Evolutionary conservation across 2,113 vertebrate genomes (phyloP), one percentile per base, ranked within the genome.

Genomic region (Penelope pileata): DNA sequence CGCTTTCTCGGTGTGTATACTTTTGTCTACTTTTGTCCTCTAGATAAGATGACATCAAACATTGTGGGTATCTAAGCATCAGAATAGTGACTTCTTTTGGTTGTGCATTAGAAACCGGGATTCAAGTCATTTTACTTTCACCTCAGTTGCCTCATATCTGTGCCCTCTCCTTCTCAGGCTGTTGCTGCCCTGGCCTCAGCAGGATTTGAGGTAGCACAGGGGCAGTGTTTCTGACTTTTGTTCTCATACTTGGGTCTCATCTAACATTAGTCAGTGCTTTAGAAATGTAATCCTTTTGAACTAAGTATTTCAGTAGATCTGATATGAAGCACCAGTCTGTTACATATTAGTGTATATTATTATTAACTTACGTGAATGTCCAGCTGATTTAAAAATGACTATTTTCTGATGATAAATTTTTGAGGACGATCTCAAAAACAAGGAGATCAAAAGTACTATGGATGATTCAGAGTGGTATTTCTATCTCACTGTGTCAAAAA

Each of bases 131-230:
- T 26, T 64, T 23, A 36, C 8, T 2, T 66, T 85, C 6, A 7
- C 51, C 53, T 90, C 73, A 21, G 2, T 85, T 60, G 19, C 66
- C 50, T 45, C 43, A 3, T 70, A 78, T 54, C 47, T 30, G 45
- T 32, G 16, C 74, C 75, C 5, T 36, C 16, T 69, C n/a, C 77
- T 91, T 93, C 26, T 75, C 32, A 87, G 82, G 67, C 17, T 85
- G 8, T 30, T 66, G 22, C 51, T n/a, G n/a, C n/a, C 4, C 8
- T 47, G 48, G 5, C 38, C 12, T 27, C 32, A n/a, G 29, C 0
- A 0, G 51, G n/a, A 9, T 82, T 66, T 86, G 58, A 86, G 38
- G 21, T 85, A 53, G 30, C 58, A 26, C 45, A 77, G 40, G 60
- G n/a, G 5, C 59, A 36, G 12, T 12, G 32, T 51, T 64, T 45